Percentiles rank a stretch among this genome's conserved stretches.
These are phyloP conservation scores for Baronia brevicornis DNA, from an alignment of 2,888 invertebrate genomes.

Conservation along the genomic window DNA sequence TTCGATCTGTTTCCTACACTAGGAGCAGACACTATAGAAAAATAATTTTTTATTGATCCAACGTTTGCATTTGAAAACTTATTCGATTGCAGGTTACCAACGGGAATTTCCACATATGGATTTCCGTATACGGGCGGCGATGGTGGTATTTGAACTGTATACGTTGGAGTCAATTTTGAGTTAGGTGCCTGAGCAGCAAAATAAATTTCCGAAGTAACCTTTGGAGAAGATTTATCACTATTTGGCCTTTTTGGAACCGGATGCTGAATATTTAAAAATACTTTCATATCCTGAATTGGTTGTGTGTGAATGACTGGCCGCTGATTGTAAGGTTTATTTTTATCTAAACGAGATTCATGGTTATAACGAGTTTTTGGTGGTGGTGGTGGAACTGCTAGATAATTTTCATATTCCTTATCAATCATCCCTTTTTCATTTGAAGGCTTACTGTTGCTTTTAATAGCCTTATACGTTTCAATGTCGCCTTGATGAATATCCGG, in stretches of 20 bases:
- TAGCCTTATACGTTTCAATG: conserved; percentile 43
- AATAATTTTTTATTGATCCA: conserved; percentile 24
- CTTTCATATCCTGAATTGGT: conserved; percentile 65
- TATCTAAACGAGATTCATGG: conserved; percentile 45
- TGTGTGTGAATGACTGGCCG: conserved; percentile 57
- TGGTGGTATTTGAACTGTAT: conserved; percentile 57
- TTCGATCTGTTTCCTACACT: conserved; percentile 38
- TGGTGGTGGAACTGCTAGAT: conserved; percentile 62
- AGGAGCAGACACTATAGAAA: conserved; percentile 30
- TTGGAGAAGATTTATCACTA: conserved; percentile 49
- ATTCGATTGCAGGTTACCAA: conserved; percentile 23
- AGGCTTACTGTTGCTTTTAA: conserved; percentile 33
- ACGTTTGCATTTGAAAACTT: conserved; percentile 20
- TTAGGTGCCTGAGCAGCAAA: conserved; percentile 61
- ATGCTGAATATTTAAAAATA: conserved; percentile 62
- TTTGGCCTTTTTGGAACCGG: conserved; percentile 42
- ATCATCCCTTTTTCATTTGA: conserved; percentile 52
- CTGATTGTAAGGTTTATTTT: conserved; percentile 51
- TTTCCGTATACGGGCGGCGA: conserved; percentile 29
- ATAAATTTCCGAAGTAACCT: conserved; percentile 69
- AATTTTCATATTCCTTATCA: conserved; percentile 68
- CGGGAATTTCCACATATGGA: conserved; percentile 26
- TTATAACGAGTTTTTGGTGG: conserved; percentile 52
- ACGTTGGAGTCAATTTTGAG: conserved; percentile 52
- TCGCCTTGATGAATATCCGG: conserved; percentile 55